Evolutionary conservation across 2,113 vertebrate species (phyloP).

Genomic region (Archocentrus centrarchus): DNA sequence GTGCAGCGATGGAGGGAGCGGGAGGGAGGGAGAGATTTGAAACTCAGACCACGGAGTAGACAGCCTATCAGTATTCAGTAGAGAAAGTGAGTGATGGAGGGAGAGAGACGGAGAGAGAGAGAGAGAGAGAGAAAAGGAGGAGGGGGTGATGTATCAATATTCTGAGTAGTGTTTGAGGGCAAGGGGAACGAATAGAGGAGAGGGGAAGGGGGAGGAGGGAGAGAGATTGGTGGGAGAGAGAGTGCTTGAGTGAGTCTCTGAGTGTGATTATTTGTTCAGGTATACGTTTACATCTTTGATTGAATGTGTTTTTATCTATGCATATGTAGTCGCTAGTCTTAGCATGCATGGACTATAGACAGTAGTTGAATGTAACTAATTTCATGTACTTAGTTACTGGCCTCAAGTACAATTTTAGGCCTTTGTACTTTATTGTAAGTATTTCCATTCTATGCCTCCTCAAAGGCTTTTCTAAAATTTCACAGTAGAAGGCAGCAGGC

Average conservation of each 20-base stretch:
- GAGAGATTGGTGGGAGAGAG: slow-evolving; percentile 61
- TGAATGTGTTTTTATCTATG: slow-evolving; percentile 35
- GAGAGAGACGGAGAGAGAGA: slow-evolving; percentile 61
- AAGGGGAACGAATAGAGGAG: slow-evolving; percentile 84
- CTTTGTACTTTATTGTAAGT: not conserved
- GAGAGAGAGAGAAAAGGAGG: slow-evolving; percentile 57
- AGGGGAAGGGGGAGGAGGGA: slow-evolving; percentile 55
- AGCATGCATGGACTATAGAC: not conserved
- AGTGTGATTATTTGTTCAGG: slow-evolving; percentile 81
- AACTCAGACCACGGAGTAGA: slow-evolving; percentile 86
- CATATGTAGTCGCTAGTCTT: slow-evolving; percentile 22
- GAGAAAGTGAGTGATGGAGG: slow-evolving; percentile 87
- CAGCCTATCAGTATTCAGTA: slow-evolving; percentile 87
- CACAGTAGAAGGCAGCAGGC: not conserved
- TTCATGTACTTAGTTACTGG: not conserved
- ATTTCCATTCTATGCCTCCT: not conserved
- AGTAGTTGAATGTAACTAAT: slow-evolving; percentile 4
- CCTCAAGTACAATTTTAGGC: not conserved
- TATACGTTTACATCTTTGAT: slow-evolving; percentile 58
- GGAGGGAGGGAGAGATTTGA: slow-evolving; percentile 81
- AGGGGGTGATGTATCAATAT: slow-evolving; percentile 88
- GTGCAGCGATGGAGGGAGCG: slow-evolving; percentile 61
- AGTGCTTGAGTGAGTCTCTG: slow-evolving; percentile 77
- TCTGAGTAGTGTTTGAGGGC: slow-evolving; percentile 88
- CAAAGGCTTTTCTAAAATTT: not conserved